These are phyloP conservation scores for Hucho hucho DNA, from an alignment of 2,113 vertebrate genomes.

Conservation along the genomic window DNA sequence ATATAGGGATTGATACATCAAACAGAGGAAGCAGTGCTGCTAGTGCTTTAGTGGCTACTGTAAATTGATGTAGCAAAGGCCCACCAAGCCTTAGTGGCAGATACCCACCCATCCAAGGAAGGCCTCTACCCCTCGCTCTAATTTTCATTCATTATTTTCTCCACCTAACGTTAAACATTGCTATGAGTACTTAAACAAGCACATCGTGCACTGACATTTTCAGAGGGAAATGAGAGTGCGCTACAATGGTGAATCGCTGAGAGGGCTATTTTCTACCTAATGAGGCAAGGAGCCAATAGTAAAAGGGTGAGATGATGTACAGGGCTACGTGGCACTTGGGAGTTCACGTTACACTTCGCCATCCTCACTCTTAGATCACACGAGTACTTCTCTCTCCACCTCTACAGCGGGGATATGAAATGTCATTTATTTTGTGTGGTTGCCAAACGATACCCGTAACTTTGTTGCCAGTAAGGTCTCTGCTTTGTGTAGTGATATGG, in stretches of 20 bases:
- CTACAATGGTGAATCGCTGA: slow-evolving; percentile 36
- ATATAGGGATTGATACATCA: too few species aligned
- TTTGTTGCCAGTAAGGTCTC: too few species aligned
- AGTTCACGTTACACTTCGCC: slow-evolving; percentile 14
- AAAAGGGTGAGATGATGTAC: slow-evolving; percentile 8
- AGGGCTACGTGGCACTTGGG: slow-evolving; percentile 13
- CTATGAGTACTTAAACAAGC: slow-evolving; percentile 37
- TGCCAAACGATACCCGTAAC: too few species aligned
- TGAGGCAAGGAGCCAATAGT: slow-evolving; percentile 36
- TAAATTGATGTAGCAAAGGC: slow-evolving; percentile 8
- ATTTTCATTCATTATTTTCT: slow-evolving; percentile 42
- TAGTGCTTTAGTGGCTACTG: not conserved
- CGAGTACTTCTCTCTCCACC: not conserved
- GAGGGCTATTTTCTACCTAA: slow-evolving; percentile 48
- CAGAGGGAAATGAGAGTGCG: slow-evolving; percentile 14
- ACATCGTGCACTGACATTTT: slow-evolving; percentile 33
- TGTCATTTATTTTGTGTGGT: too few species aligned
- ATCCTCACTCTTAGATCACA: not conserved
- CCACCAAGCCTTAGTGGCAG: slow-evolving; percentile 5
- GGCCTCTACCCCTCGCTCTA: slow-evolving; percentile 31
- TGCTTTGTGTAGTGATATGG: too few species aligned
- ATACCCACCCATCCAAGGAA: slow-evolving; percentile 33
- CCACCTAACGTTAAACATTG: slow-evolving; percentile 30
- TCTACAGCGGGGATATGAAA: not conserved
- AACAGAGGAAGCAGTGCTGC: too few species aligned